These are phyloP conservation scores for Tiphia femorata DNA, from an alignment of 2,888 invertebrate genomes.

Conservation along the genomic window DNA sequence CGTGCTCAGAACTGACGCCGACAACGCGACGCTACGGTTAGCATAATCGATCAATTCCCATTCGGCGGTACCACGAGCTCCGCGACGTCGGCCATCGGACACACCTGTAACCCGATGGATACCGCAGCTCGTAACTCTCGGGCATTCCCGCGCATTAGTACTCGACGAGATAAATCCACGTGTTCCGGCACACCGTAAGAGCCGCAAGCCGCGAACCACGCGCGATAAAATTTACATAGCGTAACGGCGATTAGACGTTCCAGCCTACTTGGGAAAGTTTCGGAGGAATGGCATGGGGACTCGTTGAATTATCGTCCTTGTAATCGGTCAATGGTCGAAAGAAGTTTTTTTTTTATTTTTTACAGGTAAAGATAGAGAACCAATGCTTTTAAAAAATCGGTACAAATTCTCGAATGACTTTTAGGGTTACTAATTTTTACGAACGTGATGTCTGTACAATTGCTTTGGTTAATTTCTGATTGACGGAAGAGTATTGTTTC, in stretches of 20 bases:
- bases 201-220: constrained; percentile 28
- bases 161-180: constrained; percentile 51
- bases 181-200: constrained; percentile 46
- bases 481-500: too few relatives aligned
- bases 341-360: too few relatives aligned
- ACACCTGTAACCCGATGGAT: constrained; percentile 51
- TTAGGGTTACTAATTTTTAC: too few relatives aligned
- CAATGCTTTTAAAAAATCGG: too few relatives aligned
- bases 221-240: constrained; percentile 54
- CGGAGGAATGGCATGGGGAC: too few relatives aligned
- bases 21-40: constrained; percentile 40
- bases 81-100: constrained; percentile 33
- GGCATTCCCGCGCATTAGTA: constrained; percentile 22
- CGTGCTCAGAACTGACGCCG: not conserved
- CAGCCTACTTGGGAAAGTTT: too few relatives aligned
- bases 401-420: too few relatives aligned
- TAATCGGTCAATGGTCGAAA: too few relatives aligned
- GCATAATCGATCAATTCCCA: constrained; percentile 61
- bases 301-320: too few relatives aligned
- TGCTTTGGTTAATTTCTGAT: too few relatives aligned
- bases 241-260: constrained; percentile 44
- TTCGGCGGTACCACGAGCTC: constrained; percentile 37
- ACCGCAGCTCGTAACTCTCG: constrained; percentile 43
- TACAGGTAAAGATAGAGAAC: too few relatives aligned
- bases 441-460: too few relatives aligned